A percentile compares a stretch with the other conserved stretches of the same genome.
Conservation (phyloP, 2,888 invertebrate species). For the Synergus japonicus region DNA sequence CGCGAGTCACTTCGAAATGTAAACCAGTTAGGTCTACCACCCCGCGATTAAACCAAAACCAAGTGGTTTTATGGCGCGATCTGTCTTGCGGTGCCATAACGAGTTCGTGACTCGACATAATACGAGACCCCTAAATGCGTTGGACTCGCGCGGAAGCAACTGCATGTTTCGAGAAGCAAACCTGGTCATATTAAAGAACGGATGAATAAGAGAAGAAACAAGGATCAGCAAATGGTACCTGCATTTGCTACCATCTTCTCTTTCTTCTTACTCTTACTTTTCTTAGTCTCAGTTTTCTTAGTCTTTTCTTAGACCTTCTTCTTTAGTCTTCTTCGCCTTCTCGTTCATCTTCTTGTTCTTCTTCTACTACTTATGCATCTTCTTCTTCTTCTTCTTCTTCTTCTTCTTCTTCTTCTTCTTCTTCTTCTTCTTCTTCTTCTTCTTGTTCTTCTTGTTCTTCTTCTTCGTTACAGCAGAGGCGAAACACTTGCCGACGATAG, state of each 20-base stretch:
- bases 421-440: too few relatives aligned
- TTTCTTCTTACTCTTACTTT: neutral
- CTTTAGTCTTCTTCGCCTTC: too few relatives aligned
- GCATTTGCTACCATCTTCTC: neutral
- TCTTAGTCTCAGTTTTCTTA: neutral
- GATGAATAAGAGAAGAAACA: slow-evolving; percentile 28
- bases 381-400: too few relatives aligned
- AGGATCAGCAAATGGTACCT: slow-evolving; percentile 26
- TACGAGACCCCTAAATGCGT: slow-evolving; percentile 71
- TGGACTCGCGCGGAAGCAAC: slow-evolving; percentile 40
- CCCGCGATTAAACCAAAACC: slow-evolving; percentile 67
- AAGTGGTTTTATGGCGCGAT: slow-evolving; percentile 74
- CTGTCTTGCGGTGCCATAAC: slow-evolving; percentile 73
- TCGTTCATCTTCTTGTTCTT: too few relatives aligned
- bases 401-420: too few relatives aligned
- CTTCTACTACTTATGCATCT: too few relatives aligned
- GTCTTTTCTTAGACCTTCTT: neutral
- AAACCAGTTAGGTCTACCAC: slow-evolving; percentile 70
- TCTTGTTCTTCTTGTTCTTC: slow-evolving; percentile 4
- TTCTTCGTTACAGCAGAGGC: neutral
- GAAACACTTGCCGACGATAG: slow-evolving; percentile 26
- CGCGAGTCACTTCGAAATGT: slow-evolving; percentile 62
- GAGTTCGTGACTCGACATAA: slow-evolving; percentile 77
- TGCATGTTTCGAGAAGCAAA: slow-evolving; percentile 21
- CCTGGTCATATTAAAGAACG: slow-evolving; percentile 19